These are phyloP conservation scores for Rhinatrema bivittatum DNA, from an alignment of 2,797 vertebrate species.

Conservation along the genomic window DNA sequence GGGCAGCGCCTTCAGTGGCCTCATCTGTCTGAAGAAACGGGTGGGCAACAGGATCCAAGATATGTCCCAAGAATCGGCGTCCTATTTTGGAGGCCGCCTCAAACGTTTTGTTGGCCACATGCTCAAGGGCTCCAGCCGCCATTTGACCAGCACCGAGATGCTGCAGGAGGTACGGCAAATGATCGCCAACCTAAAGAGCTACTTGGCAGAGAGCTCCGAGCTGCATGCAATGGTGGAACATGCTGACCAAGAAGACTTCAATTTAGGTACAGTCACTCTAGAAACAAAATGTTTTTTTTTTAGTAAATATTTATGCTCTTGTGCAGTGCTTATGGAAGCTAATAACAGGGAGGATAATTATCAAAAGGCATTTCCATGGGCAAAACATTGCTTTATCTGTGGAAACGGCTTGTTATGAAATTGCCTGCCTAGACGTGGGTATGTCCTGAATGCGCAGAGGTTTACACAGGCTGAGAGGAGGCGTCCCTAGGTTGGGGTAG, in stretches of 20 bases:
- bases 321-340: too few species aligned
- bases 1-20: conserved; percentile 55
- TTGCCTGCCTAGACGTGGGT: too few species aligned
- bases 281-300: background rate
- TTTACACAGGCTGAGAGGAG: too few species aligned
- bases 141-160: conserved; percentile 49
- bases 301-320: background rate
- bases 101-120: conserved; percentile 40
- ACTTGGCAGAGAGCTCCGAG: conserved; percentile 55
- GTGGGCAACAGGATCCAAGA: conserved; percentile 62
- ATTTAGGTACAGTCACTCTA: conserved; percentile 16
- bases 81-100: conserved; percentile 51
- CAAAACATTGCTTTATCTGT: too few species aligned
- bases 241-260: conserved; percentile 12
- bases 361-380: too few species aligned
- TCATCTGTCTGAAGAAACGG: conserved; percentile 53
- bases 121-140: conserved; percentile 14
- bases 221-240: conserved; percentile 55
- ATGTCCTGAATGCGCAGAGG: too few species aligned
- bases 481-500: too few species aligned
- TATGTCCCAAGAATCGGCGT: conserved; percentile 54
- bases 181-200: conserved; percentile 62
- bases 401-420: too few species aligned
- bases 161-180: conserved; percentile 71
- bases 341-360: too few species aligned